phyloP scores from a whole-genome alignment of 1,140 invertebrate genomes.

The Steinernema feltiae region DNA sequence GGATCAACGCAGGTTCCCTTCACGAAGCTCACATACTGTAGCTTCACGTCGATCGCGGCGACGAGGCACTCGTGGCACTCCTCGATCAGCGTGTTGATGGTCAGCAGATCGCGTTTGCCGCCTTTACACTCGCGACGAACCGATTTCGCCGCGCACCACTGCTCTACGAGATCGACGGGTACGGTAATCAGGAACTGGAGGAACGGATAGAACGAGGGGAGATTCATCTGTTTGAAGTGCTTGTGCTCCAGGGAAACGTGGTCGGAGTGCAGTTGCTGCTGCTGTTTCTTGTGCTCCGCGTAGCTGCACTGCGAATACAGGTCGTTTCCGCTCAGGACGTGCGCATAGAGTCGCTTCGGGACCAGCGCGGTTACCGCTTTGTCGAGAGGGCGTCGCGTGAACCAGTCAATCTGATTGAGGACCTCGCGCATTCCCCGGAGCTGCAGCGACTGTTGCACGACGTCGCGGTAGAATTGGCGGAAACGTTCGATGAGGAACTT shows the following conservation, averaged over 20 bases:
- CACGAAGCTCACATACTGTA: background rate
- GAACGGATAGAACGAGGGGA: background rate
- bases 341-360: background rate
- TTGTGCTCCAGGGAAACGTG: background rate
- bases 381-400: background rate
- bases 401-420: background rate
- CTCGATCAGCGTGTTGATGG: constrained; percentile 7
- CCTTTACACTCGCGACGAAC: background rate
- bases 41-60: background rate
- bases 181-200: background rate
- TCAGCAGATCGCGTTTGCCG: background rate
- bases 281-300: background rate
- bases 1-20: background rate
- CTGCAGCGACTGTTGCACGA: background rate
- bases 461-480: background rate
- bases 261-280: background rate
- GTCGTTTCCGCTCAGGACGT: background rate
- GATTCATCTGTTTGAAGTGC: background rate
- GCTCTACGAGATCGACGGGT: background rate
- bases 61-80: background rate
- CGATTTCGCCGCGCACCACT: background rate
- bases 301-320: background rate
- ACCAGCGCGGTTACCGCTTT: background rate
- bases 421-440: constrained; percentile 1
- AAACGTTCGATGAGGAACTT: background rate